Percentiles rank a stretch among this genome's conserved stretches.
phyloP scores from a whole-genome alignment of 30 jellyfish, hydroid and myxozoan species.

The Aurelia coerulea region DNA sequence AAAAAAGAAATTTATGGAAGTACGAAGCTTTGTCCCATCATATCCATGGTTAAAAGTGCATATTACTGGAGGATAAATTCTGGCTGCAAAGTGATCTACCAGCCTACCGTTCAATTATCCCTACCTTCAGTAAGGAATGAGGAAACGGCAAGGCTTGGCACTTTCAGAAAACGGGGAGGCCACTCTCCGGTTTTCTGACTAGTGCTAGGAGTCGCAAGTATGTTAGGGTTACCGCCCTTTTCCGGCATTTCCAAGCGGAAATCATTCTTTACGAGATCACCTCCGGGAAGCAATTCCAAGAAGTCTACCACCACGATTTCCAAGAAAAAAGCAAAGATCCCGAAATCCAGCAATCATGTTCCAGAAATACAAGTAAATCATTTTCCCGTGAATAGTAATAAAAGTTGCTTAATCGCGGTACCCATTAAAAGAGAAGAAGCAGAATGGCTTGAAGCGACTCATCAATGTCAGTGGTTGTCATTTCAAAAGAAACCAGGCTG shows the following conservation, averaged over 20 bases:
- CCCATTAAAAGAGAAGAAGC: background rate
- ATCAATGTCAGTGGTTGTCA: constrained; percentile 20
- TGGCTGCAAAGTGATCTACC: constrained; percentile 10
- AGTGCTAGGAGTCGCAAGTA: constrained; percentile 20
- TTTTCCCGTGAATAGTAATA: background rate
- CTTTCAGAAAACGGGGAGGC: constrained; percentile 24
- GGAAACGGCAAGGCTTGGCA: background rate
- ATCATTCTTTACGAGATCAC: background rate
- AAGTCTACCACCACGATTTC: background rate
- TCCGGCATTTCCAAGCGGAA: background rate
- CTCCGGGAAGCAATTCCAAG: no score
- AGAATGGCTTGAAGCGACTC: background rate
- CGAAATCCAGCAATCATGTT: background rate
- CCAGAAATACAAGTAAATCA: background rate
- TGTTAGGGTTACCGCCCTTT: no score
- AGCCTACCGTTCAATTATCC: background rate
- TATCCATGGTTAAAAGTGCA: background rate
- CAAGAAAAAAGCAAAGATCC: background rate
- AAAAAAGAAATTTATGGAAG: background rate
- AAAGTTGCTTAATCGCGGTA: background rate
- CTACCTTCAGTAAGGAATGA: background rate
- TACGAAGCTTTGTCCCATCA: background rate
- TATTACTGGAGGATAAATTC: background rate
- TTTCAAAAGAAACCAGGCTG: constrained; percentile 56
- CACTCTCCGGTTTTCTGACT: constrained; percentile 71